Conservation (phyloP, 1,140 invertebrate genomes). For the Drosophila leontia region DNA sequence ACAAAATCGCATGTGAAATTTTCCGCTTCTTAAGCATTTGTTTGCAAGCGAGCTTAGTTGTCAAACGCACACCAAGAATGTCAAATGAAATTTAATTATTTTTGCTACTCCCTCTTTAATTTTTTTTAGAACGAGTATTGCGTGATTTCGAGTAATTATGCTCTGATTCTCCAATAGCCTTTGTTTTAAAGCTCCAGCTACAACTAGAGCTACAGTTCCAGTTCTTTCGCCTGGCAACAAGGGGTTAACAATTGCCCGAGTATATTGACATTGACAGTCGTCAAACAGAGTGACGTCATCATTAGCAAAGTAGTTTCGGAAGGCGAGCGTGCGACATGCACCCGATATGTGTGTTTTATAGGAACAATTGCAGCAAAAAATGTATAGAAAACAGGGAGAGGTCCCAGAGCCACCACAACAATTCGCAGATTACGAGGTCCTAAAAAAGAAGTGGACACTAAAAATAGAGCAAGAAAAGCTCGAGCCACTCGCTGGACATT, state of each 20-base stretch:
- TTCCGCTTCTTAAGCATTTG: constrained; percentile 9
- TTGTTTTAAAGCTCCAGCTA: constrained; percentile 22
- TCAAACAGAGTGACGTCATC: constrained; percentile 33
- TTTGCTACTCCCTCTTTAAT: constrained; percentile 19
- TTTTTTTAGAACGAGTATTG: constrained; percentile 13
- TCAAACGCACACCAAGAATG: constrained; percentile 48
- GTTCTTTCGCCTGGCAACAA: constrained; percentile 17
- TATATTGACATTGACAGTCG: constrained; percentile 49
- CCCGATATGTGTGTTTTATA: constrained; percentile 1
- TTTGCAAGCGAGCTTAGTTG: constrained; percentile 18
- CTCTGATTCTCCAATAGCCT: constrained; percentile 28
- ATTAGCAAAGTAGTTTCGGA: not conserved
- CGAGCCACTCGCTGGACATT: constrained; percentile 33
- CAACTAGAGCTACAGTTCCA: not conserved
- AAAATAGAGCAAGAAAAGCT: constrained; percentile 37
- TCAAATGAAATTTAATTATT: constrained; percentile 42
- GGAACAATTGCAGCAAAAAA: constrained; percentile 23
- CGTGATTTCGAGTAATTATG: constrained; percentile 52
- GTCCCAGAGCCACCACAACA: constrained; percentile 10
- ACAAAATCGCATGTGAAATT: constrained; percentile 23
- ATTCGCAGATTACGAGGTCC: constrained; percentile 37
- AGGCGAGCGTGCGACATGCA: constrained; percentile 28
- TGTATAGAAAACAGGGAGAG: constrained; percentile 10
- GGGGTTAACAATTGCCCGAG: constrained; percentile 49
- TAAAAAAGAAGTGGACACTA: constrained; percentile 34